Percentiles rank a stretch among this genome's conserved stretches.
These are phyloP conservation scores for Hyles vespertilio DNA, from an alignment of 1,140 invertebrate genomes.

Conservation along the genomic window DNA sequence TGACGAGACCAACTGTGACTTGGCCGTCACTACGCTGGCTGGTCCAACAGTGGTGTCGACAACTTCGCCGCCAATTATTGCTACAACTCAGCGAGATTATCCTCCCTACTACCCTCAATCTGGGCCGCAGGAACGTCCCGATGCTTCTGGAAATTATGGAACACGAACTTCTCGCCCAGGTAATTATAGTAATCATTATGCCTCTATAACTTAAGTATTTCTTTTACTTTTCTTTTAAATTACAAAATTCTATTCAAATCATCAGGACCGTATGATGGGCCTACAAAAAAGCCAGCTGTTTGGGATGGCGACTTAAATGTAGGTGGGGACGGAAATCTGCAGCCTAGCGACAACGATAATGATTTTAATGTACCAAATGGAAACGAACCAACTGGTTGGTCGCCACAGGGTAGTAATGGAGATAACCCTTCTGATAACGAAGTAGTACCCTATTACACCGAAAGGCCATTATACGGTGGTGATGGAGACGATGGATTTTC, in stretches of 20 bases:
- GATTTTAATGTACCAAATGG: too few relatives aligned
- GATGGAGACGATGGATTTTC: background rate
- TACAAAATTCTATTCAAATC: too few relatives aligned
- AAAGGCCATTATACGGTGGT: too few relatives aligned
- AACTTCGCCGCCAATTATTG: background rate
- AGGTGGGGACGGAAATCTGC: too few relatives aligned
- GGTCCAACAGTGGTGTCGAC: background rate
- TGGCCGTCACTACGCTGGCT: background rate
- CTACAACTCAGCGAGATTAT: background rate
- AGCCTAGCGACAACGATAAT: too few relatives aligned
- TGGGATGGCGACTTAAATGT: too few relatives aligned
- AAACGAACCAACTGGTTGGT: too few relatives aligned
- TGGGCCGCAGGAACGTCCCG: background rate
- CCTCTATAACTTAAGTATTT: too few relatives aligned
- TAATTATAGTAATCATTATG: background rate
- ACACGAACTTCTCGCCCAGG: background rate
- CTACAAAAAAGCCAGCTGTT: too few relatives aligned
- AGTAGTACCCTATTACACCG: too few relatives aligned
- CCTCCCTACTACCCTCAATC: background rate
- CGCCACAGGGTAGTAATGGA: background rate
- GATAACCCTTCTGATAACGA: background rate
- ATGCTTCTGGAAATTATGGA: background rate
- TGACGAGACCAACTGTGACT: conserved; percentile 79
- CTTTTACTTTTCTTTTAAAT: too few relatives aligned
- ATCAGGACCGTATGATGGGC: too few relatives aligned